phyloP scores from a whole-genome alignment of 37 sponge, comb jelly and placozoan species.

The Crambe crambe region DNA sequence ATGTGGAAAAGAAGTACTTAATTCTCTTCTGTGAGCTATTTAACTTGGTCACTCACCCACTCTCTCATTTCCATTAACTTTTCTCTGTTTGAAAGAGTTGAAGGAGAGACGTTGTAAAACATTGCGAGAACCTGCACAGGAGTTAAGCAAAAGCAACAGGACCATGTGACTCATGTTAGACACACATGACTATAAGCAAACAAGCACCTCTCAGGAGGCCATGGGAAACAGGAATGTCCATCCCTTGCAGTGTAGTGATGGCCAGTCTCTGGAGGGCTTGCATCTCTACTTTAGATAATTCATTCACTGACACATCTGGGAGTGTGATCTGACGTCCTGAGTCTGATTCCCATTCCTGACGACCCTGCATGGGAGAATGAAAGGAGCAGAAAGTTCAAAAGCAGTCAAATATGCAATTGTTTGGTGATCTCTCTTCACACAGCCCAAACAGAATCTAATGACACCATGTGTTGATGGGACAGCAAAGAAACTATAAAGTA shows the following conservation, averaged over 20 bases:
- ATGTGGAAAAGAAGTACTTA: conserved; percentile 8
- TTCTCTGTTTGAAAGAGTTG: conserved; percentile 26
- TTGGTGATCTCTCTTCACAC: not conserved
- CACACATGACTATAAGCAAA: not conserved
- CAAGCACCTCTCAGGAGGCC: conserved; percentile 51
- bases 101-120: conserved; percentile 8
- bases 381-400: not conserved
- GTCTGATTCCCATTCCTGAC: conserved; percentile 56
- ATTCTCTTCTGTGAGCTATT: too few species aligned
- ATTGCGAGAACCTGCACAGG: conserved; percentile 10
- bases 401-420: not conserved
- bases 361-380: conserved; percentile 2
- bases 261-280: conserved; percentile 58
- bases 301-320: conserved; percentile 30
- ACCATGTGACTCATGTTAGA: not conserved
- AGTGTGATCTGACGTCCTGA: conserved; percentile 52
- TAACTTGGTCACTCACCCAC: conserved; percentile 13
- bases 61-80: conserved; percentile 8
- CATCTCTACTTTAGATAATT: conserved; percentile 65
- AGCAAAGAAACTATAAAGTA: not conserved
- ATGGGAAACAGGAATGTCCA: conserved; percentile 60
- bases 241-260: conserved; percentile 40
- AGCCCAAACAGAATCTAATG: too few species aligned
- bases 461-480: conserved; percentile 1
- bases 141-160: not conserved